Conservation (phyloP, 2,113 vertebrate species). For the Dromas ardeola region DNA sequence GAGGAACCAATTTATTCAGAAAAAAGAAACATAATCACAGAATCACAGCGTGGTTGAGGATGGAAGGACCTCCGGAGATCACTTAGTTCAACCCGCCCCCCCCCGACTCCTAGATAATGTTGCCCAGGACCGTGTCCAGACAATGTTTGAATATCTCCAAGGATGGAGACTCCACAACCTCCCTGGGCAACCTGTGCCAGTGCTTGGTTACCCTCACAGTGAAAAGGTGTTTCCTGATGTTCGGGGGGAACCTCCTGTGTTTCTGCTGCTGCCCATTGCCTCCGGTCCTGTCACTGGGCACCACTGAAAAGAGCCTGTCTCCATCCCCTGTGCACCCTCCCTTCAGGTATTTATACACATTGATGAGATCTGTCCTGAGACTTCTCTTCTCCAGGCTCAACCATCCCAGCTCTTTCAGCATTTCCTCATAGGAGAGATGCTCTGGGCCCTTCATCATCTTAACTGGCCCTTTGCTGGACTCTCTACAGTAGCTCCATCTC, state of each 20-base stretch:
- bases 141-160: not conserved
- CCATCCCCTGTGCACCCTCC: fast-evolving
- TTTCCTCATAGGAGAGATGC: not conserved
- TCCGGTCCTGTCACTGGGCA: not conserved
- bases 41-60: not conserved
- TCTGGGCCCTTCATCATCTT: not conserved
- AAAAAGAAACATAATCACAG: not conserved
- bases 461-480: not conserved
- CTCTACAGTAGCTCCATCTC: not conserved
- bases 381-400: not conserved
- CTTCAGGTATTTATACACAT: not conserved
- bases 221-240: not conserved
- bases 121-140: not conserved
- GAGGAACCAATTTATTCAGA: not conserved
- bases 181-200: not conserved
- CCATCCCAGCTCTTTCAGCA: not conserved
- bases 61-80: not conserved
- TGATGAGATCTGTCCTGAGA: not conserved
- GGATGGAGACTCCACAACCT: not conserved
- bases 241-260: not conserved
- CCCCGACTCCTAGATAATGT: fast-evolving
- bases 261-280: fast-evolving
- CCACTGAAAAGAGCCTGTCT: not conserved
- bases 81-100: not conserved
- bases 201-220: not conserved